phyloP scores from a whole-genome alignment of 2,888 invertebrate species.

The Eucera pruinosa region DNA sequence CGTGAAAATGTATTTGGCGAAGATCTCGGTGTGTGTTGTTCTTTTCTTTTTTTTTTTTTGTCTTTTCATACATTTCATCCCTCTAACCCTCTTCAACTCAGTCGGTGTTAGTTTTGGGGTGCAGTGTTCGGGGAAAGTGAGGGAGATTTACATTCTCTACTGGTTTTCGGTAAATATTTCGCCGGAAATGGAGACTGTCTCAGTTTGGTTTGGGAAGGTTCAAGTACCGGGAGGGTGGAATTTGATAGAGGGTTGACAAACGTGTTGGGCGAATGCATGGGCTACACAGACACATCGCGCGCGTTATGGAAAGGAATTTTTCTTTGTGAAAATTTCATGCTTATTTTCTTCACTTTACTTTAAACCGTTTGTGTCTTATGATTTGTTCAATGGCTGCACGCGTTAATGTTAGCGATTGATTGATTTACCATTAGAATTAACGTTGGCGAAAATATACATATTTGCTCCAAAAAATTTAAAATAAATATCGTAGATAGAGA shows the following conservation, averaged over 20 bases:
- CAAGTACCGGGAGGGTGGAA: background rate
- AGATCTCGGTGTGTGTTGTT: conserved; percentile 46
- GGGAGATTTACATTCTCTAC: conserved; percentile 36
- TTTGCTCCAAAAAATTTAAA: no score
- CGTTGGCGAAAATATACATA: no score
- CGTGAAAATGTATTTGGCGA: conserved; percentile 65
- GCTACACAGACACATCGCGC: background rate
- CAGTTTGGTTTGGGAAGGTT: no score
- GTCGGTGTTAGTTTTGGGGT: background rate
- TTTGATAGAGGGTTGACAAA: background rate
- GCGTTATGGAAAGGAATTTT: background rate
- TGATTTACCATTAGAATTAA: no score
- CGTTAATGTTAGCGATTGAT: no score
- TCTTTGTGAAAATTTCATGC: background rate
- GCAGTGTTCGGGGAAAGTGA: background rate
- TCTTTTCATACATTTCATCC: background rate
- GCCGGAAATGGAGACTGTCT: background rate
- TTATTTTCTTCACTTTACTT: background rate
- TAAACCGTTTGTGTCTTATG: background rate
- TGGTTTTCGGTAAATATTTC: conserved; percentile 32
- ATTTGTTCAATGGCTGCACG: no score
- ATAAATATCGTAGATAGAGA: no score
- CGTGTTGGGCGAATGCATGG: background rate
- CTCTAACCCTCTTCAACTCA: background rate
- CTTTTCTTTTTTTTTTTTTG: conserved; percentile 27